phyloP scores from a whole-genome alignment of 2,888 invertebrate genomes.

The Sacculina carcini region DNA sequence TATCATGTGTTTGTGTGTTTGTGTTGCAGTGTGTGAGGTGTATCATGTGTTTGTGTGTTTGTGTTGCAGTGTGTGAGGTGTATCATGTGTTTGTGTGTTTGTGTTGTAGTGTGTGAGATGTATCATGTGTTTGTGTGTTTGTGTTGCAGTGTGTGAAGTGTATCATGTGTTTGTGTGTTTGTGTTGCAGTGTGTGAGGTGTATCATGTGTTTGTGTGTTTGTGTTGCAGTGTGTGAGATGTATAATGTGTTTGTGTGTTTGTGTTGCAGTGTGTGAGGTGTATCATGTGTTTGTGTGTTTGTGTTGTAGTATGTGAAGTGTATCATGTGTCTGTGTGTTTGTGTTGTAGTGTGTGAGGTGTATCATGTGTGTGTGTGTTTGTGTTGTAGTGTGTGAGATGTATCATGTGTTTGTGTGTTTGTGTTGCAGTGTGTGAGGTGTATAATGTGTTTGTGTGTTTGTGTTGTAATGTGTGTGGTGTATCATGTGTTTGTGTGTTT shows the following conservation, averaged over 20 bases:
- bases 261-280: background rate
- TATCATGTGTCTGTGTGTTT: background rate
- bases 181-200: background rate
- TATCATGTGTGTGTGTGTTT: background rate
- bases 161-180: conserved; percentile 1
- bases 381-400: background rate
- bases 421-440: background rate
- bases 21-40: background rate
- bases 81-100: background rate
- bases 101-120: background rate
- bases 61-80: background rate
- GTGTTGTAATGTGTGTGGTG: background rate
- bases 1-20: background rate
- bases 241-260: background rate
- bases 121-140: background rate
- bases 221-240: background rate
- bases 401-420: background rate
- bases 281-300: background rate
- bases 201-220: background rate
- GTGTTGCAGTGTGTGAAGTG: background rate
- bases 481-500: background rate
- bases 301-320: background rate
- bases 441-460: background rate
- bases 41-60: background rate
- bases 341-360: background rate